A percentile compares a stretch with the other conserved stretches of the same genome.
phyloP scores from a whole-genome alignment of 2,113 vertebrate genomes.

The Chaetodon trifascialis region DNA sequence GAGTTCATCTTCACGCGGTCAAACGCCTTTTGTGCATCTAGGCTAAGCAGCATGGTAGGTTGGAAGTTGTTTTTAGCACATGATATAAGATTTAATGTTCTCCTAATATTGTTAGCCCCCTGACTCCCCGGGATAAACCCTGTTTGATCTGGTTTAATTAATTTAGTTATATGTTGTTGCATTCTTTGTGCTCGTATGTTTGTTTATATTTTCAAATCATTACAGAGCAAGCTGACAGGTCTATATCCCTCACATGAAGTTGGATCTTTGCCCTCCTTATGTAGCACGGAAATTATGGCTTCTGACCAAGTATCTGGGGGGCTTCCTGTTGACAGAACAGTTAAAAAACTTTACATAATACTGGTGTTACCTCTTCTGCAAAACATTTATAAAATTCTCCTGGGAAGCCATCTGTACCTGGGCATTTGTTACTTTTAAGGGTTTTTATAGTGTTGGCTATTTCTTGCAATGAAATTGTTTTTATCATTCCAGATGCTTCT shows the following conservation, averaged over 20 bases:
- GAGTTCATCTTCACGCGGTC: neutral
- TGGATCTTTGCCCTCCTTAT: slow-evolving; percentile 2
- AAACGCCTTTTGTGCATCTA: slow-evolving; percentile 10
- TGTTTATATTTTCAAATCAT: neutral
- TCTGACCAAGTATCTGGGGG: neutral
- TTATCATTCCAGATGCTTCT: neutral
- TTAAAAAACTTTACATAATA: neutral
- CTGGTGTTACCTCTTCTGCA: neutral
- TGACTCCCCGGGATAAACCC: neutral
- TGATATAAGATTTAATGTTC: neutral
- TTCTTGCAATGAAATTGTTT: neutral
- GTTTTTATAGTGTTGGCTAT: neutral
- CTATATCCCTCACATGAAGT: neutral
- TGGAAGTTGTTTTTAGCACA: neutral
- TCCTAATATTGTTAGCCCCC: neutral
- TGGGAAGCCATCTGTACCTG: neutral
- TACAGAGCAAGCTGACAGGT: neutral
- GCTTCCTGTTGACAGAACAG: neutral
- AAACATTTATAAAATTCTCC: neutral
- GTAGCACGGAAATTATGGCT: neutral
- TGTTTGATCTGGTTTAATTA: slow-evolving; percentile 14
- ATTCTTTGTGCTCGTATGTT: neutral
- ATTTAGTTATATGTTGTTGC: neutral
- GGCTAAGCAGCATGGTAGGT: neutral
- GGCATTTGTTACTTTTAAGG: neutral